Base-by-base conservation (phyloP, 1,140 invertebrate species). In the Lerema accius region DNA sequence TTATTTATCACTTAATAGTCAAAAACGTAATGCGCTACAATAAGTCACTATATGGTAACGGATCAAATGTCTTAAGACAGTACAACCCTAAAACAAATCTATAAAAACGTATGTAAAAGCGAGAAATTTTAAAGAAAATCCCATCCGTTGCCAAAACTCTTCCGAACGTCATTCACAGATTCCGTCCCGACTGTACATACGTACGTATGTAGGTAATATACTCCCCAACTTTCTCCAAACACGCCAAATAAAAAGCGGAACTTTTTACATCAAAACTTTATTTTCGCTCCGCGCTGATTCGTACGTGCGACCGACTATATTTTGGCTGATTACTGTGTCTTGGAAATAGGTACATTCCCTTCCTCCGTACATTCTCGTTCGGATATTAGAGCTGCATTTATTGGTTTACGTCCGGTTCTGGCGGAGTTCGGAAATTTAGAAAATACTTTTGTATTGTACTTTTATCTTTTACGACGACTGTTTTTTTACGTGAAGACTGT, bases 261-360 rank as follows among this genome's bases (percentile, higher is more conserved):
- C 76, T 89, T 89, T 89, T 89, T 84, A 86, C 82, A 89, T 89
- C 86, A 85, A 86, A 88, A 89, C 81, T 88, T 88, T 85, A 82
- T 76, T 82, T 67, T 76, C 73, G 68, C 75, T 69, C 73, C 53
- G 67, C 69, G 65, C 71, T 75, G 82, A 81, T 81, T 82, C 76
- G 82, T 88, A 86, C 85, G 85, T 84, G 82, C 79, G 81, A 61
- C 67, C 67, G 66, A 79, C 74, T 82, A 76, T 80, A 78, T 84
- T 82, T 75, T 64, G 76, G 73, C 75, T 84, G 80, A 86, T 86
- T 84, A 84, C 79, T 63, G 66, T 69, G 56, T 67, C 62, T 72
- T 69, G 28, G 55, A 69, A 68, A 68, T 39, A 58, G 7, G 26
- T 58, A 67, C 39, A 48, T 59, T 59, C 56, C 26, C 4, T 59